Evolutionary conservation across 2,888 invertebrate genomes (phyloP), one percentile per base, ranked within the genome.

Genomic region (Sarcophaga caerulescens): DNA sequence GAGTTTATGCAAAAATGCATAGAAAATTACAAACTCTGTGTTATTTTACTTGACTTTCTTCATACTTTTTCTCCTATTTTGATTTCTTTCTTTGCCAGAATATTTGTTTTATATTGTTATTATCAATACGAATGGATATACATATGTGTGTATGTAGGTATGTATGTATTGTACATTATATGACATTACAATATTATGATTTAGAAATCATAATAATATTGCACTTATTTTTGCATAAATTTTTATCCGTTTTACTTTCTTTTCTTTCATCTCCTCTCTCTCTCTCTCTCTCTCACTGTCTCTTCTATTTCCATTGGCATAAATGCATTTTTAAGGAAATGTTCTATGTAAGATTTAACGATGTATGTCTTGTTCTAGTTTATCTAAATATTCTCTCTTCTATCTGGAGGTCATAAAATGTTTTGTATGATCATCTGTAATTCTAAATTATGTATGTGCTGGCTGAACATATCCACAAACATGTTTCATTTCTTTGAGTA

Each of bases 331-430:
- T 76, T 70, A 23, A 83, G 75, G 70, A 79, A 84, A 75, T 84
- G 75, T 74, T 74, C 79, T 74, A 57, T 84, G 17, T 71, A 2
- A 35, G 76, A n/a, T 57, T 45, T 45, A 25, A 25, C 19, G 35
- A n/a, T 52, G 4, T 14, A 47, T 52, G n/a, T 71, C 35, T 52
- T 71, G 45, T 65, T 6, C 21, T 60, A 14, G 23, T 75, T 81
- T 19, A 19, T 71, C 47, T 66, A 70, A 19, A 52, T 70, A 59
- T 82, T 76, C 65, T n/a, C 19, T 19, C 10, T 71, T 73, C 60
- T 23, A 65, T 66, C 77, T 82, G 66, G 82, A 77, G 82, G 82
- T 83, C 83, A 83, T 63, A 83, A 74, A 17, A 78, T 83, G 35
- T 35, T 66, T 66, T 57, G 69, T 62, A 71, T 45, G 44, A 65